Evolutionary conservation across 2,113 vertebrate genomes (phyloP), one percentile per base, ranked within the genome.

Genomic region (Caranx melampygus): DNA sequence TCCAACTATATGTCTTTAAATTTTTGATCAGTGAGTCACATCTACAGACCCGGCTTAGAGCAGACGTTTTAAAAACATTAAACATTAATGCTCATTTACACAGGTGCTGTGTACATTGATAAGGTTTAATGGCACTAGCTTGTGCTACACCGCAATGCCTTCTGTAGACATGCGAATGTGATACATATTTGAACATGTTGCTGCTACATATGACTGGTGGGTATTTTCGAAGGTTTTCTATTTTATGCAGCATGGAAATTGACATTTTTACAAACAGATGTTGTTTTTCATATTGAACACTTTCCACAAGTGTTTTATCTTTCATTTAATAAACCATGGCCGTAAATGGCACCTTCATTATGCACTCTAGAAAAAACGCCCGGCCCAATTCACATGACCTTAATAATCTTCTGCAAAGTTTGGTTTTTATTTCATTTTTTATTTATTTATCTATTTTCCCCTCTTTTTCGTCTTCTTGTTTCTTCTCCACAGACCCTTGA

Each of bases 51-150:
- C 26, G 6, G 15, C 37, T 44, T 11, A 26, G 13, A 61, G 26
- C 45, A 21, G 13, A 57, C 54, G n/a, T 51, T 75, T 33, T 8
- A 33, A 42, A 11, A 4, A 63, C 61, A 54, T 20, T 2, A 42
- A 42, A 42, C 40, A 37, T 47, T 37, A 12, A 65, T 44, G 31
- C 47, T 68, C 14, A 67, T 86, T 66, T 52, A 57, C n/a, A 55
- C 33, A 16, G 33, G 12, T 26, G 51, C 42, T 62, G 59, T 42
- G 45, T 31, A n/a, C n/a, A 59, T 61, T n/a, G 33, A 49, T 34
- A 8, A 14, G 60, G 18, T 59, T 44, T 62, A 31, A 47, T 66
- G 40, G 42, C 40, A 10, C 12, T 45, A 55, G n/a, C 34, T n/a
- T 68, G 14, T 59, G 18, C 63, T 68, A 7, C 37, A 42, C 20